Evolutionary conservation across 1,140 invertebrate genomes (phyloP).

Genomic region (Neomicropteryx cornuta): DNA sequence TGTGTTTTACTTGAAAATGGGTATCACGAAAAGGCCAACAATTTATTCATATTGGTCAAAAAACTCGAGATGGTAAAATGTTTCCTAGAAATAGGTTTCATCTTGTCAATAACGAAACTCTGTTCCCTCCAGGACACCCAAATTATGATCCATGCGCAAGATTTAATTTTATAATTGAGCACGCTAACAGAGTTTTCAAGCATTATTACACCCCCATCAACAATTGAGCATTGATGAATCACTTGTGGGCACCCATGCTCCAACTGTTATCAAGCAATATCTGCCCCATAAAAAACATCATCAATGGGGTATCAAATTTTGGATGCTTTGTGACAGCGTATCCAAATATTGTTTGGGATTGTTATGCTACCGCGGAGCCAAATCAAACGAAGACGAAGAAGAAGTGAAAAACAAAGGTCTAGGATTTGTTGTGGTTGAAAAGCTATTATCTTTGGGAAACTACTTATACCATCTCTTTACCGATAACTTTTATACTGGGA

Average conservation of each 20-base stretch:
- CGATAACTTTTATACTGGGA: conserved; percentile 14
- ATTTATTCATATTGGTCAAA: conserved; percentile 16
- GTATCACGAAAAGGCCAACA: conserved; percentile 15
- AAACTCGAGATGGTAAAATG: conserved; percentile 17
- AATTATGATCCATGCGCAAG: conserved; percentile 17
- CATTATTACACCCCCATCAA: conserved; percentile 16
- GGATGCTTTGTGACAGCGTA: conserved; percentile 12
- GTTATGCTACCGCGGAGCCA: conserved; percentile 14
- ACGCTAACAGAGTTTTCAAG: conserved; percentile 17
- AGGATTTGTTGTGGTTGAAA: conserved; percentile 13
- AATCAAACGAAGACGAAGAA: conserved; percentile 8
- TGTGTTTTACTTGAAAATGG: conserved; percentile 16
- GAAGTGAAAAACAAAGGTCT: conserved; percentile 17
- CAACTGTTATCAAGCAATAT: conserved; percentile 15
- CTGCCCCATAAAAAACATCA: conserved; percentile 17
- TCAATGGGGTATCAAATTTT: conserved; percentile 14
- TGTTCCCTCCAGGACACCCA: conserved; percentile 11
- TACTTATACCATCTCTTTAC: conserved; percentile 16
- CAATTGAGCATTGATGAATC: conserved; percentile 17
- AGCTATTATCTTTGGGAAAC: conserved; percentile 17
- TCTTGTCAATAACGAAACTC: conserved; percentile 10
- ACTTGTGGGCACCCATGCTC: conserved; percentile 14
- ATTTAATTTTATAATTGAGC: conserved; percentile 17
- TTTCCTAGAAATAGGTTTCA: conserved; percentile 16
- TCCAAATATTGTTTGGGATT: conserved; percentile 11